Evolutionary conservation across 1,140 invertebrate species (phyloP).

Genomic region (Pachyrhynchus sulphureomaculatus): DNA sequence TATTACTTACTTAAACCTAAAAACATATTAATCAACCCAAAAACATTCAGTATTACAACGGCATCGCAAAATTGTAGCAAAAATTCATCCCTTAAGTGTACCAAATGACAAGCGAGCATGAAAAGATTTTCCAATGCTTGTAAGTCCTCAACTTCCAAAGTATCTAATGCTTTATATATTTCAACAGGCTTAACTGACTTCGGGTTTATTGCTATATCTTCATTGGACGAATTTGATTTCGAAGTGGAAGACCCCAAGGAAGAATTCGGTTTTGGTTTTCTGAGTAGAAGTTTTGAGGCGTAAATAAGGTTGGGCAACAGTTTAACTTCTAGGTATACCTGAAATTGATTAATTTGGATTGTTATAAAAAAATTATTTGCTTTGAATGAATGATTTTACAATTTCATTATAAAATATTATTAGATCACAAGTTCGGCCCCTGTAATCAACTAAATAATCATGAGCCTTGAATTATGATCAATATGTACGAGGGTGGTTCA

Average conservation of each 20-base stretch:
- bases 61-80: conserved; percentile 77
- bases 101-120: conserved; percentile 70
- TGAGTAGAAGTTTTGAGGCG: conserved; percentile 65
- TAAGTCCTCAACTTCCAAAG: conserved; percentile 61
- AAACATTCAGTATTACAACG: conserved; percentile 65
- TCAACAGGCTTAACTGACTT: conserved; percentile 8
- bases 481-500: no score
- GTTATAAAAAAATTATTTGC: no score
- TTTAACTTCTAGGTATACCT: conserved; percentile 73
- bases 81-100: conserved; percentile 68
- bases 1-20: conserved; percentile 55
- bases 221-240: conserved; percentile 13
- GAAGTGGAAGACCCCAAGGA: conserved; percentile 24
- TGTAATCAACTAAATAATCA: no score
- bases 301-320: conserved; percentile 76
- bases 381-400: no score
- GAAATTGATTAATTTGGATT: no score
- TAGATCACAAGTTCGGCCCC: no score
- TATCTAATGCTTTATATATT: conserved; percentile 49
- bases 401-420: no score
- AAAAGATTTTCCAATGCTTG: conserved; percentile 66
- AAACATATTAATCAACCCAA: conserved; percentile 57
- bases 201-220: conserved; percentile 7
- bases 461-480: no score
- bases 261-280: conserved; percentile 44